phyloP scores from a whole-genome alignment of 2,888 invertebrate species.

The Silvanus unidentatus region DNA sequence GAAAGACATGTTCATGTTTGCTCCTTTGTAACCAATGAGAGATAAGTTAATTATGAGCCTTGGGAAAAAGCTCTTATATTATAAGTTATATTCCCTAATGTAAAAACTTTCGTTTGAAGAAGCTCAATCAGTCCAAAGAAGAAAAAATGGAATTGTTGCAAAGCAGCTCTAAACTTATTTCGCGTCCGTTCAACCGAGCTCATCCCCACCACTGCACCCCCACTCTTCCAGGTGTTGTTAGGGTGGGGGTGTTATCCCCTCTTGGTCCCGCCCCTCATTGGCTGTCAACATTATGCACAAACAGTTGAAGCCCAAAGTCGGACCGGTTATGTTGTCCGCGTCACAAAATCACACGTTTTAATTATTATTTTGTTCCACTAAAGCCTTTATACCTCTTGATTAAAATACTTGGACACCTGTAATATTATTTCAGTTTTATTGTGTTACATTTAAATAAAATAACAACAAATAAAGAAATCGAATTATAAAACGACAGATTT shows the following conservation, averaged over 20 bases:
- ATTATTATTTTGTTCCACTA: conserved; percentile 28
- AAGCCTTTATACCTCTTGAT: too few species aligned
- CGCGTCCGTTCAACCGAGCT: conserved; percentile 45
- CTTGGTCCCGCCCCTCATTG: conserved; percentile 47
- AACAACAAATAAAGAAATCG: too few species aligned
- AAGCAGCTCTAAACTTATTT: conserved; percentile 43
- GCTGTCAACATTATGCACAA: conserved; percentile 47
- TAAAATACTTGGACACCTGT: conserved; percentile 24
- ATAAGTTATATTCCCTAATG: conserved; percentile 18
- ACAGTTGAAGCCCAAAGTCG: conserved; percentile 47
- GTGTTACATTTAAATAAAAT: conserved; percentile 18
- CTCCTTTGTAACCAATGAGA: not conserved
- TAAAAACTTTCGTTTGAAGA: conserved; percentile 20
- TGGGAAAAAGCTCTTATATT: conserved; percentile 10
- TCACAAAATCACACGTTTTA: conserved; percentile 41
- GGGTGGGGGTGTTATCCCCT: conserved; percentile 44
- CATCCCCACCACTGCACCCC: conserved; percentile 34
- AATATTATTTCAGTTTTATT: conserved; percentile 18
- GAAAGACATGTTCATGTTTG: too few species aligned
- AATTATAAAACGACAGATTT: too few species aligned
- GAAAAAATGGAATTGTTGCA: conserved; percentile 30
- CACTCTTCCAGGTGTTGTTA: conserved; percentile 38
- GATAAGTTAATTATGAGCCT: conserved; percentile 9
- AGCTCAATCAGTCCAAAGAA: conserved; percentile 18
- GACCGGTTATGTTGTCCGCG: conserved; percentile 46